These are phyloP conservation scores for Margaritifera margaritifera DNA, from an alignment of 2,888 invertebrate species.

Conservation along the genomic window DNA sequence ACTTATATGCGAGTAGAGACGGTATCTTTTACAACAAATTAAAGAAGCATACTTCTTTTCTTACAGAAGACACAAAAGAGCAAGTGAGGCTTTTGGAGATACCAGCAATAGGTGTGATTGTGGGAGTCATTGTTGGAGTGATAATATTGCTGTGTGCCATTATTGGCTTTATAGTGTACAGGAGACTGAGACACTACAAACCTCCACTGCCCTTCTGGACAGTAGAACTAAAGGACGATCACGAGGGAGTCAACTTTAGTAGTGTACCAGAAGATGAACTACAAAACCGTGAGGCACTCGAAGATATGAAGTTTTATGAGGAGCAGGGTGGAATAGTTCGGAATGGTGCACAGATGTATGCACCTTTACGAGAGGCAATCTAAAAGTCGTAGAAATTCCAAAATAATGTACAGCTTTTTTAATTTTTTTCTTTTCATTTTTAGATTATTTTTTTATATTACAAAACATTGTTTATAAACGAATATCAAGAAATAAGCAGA, in stretches of 20 bases:
- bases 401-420: too few species aligned
- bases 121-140: slow-evolving; percentile 45
- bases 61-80: too few species aligned
- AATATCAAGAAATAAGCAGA: too few species aligned
- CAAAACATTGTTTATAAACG: too few species aligned
- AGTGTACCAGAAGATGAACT: slow-evolving; percentile 54
- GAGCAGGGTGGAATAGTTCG: slow-evolving; percentile 24
- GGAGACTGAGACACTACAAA: slow-evolving; percentile 40
- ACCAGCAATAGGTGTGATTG: slow-evolving; percentile 40
- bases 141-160: slow-evolving; percentile 45
- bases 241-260: slow-evolving; percentile 64
- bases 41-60: too few species aligned
- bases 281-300: slow-evolving; percentile 30
- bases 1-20: too few species aligned
- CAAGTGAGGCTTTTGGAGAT: not conserved
- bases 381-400: not conserved
- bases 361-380: slow-evolving; percentile 16
- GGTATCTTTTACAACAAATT: too few species aligned
- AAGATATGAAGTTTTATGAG: slow-evolving; percentile 49
- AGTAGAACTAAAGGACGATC: slow-evolving; percentile 61
- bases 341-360: slow-evolving; percentile 20
- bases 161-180: slow-evolving; percentile 49
- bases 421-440: too few species aligned
- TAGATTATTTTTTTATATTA: too few species aligned
- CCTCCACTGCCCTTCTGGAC: slow-evolving; percentile 60